A percentile compares a stretch with the other conserved stretches of the same genome.
Evolutionary conservation across 2,113 vertebrate species (phyloP).

Genomic region (Fregata magnificens): DNA sequence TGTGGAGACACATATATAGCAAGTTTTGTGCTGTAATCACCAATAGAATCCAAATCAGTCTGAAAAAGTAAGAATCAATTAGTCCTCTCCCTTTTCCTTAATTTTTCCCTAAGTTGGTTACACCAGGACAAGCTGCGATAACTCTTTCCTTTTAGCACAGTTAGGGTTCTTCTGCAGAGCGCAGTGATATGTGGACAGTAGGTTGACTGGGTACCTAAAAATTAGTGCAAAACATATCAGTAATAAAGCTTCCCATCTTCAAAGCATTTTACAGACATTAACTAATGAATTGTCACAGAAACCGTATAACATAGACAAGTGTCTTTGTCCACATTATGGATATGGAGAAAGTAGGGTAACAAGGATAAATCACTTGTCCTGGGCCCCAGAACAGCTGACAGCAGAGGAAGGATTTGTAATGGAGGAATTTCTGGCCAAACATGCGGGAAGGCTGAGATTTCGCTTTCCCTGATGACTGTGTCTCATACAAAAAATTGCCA

Average conservation of each 20-base stretch:
- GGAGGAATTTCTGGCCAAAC: neutral
- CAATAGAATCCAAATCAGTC: neutral
- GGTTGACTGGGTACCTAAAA: neutral
- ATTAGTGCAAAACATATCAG: neutral
- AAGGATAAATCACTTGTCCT: constrained; percentile 6
- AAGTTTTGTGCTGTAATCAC: neutral
- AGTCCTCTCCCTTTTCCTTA: neutral
- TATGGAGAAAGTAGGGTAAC: neutral
- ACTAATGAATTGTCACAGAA: constrained; percentile 33
- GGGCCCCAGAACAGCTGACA: neutral
- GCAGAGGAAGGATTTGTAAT: neutral
- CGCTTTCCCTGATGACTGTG: neutral
- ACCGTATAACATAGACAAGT: neutral
- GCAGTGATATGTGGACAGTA: neutral
- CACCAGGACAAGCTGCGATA: neutral
- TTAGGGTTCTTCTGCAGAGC: neutral
- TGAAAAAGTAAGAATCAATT: neutral
- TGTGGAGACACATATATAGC: neutral
- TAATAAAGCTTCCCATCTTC: neutral
- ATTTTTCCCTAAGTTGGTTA: neutral
- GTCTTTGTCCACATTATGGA: neutral
- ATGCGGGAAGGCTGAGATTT: neutral
- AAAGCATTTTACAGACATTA: neutral
- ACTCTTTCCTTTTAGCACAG: neutral
- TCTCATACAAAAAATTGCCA: neutral